Percentiles rank a stretch among this genome's conserved stretches.
Conservation (phyloP, 2,797 vertebrate species). For the Zalophus californianus region DNA sequence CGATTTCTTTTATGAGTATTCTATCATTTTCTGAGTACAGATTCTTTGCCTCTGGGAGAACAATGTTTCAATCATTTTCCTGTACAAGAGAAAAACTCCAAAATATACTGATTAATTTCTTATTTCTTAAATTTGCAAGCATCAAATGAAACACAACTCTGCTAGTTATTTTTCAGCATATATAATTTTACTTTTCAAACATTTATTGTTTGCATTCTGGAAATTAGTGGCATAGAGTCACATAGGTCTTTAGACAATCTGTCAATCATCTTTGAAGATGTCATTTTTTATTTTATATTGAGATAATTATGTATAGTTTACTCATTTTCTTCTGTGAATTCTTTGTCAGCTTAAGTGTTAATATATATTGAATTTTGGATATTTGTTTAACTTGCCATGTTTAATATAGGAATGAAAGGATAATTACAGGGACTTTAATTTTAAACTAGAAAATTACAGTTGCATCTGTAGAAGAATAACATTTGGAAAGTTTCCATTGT, state of each 20-base stretch:
- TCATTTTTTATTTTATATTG: not conserved
- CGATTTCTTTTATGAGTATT: no score
- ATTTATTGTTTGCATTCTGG: not conserved
- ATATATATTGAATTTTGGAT: not conserved
- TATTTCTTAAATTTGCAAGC: not conserved
- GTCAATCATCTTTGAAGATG: not conserved
- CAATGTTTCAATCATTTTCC: not conserved
- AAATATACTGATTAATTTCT: not conserved
- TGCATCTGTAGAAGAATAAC: not conserved
- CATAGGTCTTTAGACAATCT: not conserved
- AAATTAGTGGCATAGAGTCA: not conserved
- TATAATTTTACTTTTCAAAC: not conserved
- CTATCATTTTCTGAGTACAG: no score
- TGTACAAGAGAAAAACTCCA: not conserved
- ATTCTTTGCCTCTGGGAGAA: no score
- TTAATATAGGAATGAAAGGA: not conserved
- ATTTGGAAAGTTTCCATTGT: not conserved
- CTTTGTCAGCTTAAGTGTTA: not conserved
- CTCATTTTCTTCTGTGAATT: not conserved
- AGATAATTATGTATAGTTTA: not conserved
- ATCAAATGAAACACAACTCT: not conserved
- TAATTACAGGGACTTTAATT: not conserved
- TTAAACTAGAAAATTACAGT: not conserved
- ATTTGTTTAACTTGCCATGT: not conserved
- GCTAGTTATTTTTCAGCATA: not conserved